Conservation (phyloP, 2,888 invertebrate species). For the Ypsolopha scabrella region DNA sequence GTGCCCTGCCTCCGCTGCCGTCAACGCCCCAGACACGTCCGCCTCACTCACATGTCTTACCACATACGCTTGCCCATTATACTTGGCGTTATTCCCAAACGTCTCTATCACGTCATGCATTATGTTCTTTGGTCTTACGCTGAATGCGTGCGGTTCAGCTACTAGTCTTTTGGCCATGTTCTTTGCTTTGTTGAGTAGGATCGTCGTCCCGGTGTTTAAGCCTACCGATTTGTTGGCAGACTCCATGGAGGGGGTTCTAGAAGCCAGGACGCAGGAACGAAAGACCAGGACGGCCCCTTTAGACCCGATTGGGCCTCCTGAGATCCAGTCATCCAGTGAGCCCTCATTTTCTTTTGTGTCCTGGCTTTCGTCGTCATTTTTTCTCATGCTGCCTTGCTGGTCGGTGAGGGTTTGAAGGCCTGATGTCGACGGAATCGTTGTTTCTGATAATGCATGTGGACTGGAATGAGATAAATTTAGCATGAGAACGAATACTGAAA, state of each 20-base stretch:
- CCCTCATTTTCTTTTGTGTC: constrained; percentile 29
- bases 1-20: constrained; percentile 44
- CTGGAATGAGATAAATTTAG: constrained; percentile 25
- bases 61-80: constrained; percentile 34
- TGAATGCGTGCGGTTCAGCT: constrained; percentile 51
- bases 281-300: constrained; percentile 76
- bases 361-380: constrained; percentile 36
- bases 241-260: constrained; percentile 51
- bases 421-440: constrained; percentile 56
- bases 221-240: constrained; percentile 51
- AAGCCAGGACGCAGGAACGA: constrained; percentile 73
- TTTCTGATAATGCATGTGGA: constrained; percentile 63
- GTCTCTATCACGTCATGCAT: constrained; percentile 66
- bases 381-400: constrained; percentile 49
- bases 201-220: constrained; percentile 52
- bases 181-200: constrained; percentile 56
- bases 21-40: constrained; percentile 33
- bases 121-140: constrained; percentile 49
- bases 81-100: constrained; percentile 32
- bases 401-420: constrained; percentile 38
- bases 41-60: constrained; percentile 50
- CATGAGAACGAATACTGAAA: not conserved
- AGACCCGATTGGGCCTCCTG: constrained; percentile 72
- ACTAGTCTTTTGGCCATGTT: constrained; percentile 56
- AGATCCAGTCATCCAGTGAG: constrained; percentile 62